Base-by-base conservation (phyloP, 2,888 invertebrate species). In the Choreutis nemorana region DNA sequence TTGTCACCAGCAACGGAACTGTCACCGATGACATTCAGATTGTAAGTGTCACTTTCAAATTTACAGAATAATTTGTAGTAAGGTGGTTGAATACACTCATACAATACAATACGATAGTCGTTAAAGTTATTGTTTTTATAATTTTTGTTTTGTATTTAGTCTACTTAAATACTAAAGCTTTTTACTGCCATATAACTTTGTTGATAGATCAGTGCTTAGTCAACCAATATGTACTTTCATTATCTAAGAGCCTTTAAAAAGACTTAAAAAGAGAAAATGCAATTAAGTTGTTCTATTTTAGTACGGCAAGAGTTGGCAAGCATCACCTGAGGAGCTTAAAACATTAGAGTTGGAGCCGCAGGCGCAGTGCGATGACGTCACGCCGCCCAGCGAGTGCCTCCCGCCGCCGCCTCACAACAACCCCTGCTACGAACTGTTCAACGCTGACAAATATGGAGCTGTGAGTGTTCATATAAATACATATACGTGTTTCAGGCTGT, bases 381-480 rank as follows among this genome's bases (percentile, higher is more conserved):
- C 58, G 0, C 56, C 59, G 1, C 53, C 55, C 34, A 62, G 71
- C 0, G 64, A 65, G 23, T 84, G 84, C 40, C 48, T 61, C 8
- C 72, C 81, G 2, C 65, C 83, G n/a, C 81, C 84, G 0, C 78
- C 83, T 0, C 83, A 85, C 5, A 54, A 73, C 21, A 87, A 90
- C 66, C 85, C 86, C 0, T 91, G 91, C 55, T 64, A 83, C 32
- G 81, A 83, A 33, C 60, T 91, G n/a, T 53, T 51, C 30, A 60
- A 75, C 21, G 53, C 60, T 2, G 67, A 65, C 21, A 53, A 53
- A 21, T 78, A 75, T 34, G 77, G 77, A 34, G 55, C 55, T 14
- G 77, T 77, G 23, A 60, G 65, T 55, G 37, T 22, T 18, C 18
- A 18, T 18, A 5, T 27, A 6, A 11, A 27, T 10, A 27, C 4